Evolutionary conservation across 92 coral and sea anemone species (phyloP).

Genomic region (Actinostola sp.): DNA sequence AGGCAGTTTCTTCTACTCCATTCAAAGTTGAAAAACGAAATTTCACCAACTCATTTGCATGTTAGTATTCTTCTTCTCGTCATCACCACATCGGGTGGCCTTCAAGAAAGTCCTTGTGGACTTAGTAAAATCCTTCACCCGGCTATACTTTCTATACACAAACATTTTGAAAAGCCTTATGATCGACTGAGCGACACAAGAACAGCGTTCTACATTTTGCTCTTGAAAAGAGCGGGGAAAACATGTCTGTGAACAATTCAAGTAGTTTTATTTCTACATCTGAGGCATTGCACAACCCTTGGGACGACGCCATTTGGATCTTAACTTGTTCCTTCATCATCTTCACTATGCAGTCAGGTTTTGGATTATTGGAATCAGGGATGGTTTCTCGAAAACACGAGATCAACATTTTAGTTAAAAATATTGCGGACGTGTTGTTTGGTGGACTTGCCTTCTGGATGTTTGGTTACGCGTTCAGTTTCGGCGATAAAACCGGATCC

Average conservation of each 20-base stretch:
- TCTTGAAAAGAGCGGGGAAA: not conserved
- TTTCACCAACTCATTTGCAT: no score
- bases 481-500: conserved; percentile 50
- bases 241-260: not conserved
- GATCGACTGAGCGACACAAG: no score
- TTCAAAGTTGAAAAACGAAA: no score
- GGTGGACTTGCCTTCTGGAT: conserved; percentile 73
- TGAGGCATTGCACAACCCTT: conserved; percentile 38
- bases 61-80: no score
- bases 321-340: conserved; percentile 65
- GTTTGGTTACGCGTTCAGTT: conserved; percentile 65
- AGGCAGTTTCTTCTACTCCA: no score
- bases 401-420: conserved; percentile 63
- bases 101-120: no score
- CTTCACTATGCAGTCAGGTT: conserved; percentile 70
- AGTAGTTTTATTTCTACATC: not conserved
- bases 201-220: not conserved
- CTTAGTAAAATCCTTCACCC: no score
- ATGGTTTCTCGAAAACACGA: conserved; percentile 75
- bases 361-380: conserved; percentile 64
- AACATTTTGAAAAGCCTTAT: no score
- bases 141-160: no score
- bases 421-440: conserved; percentile 64
- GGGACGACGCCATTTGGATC: conserved; percentile 77
- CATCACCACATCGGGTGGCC: no score